These are phyloP conservation scores for Melieria crassipennis DNA, from an alignment of 2,888 invertebrate species.

Conservation along the genomic window DNA sequence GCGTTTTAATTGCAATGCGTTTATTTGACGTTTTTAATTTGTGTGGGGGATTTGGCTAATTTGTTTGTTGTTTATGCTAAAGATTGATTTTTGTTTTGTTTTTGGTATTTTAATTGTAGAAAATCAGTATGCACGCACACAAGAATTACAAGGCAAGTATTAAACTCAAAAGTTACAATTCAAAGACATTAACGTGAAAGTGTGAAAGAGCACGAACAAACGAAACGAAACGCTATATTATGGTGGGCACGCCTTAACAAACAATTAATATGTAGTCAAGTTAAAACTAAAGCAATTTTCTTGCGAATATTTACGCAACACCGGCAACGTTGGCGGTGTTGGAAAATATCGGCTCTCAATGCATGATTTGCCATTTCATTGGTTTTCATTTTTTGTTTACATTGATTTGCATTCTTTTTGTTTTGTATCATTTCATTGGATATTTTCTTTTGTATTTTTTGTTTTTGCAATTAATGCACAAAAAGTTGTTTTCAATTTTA, in stretches of 20 bases:
- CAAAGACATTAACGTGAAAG: not conserved
- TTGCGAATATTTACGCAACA: conserved; percentile 9
- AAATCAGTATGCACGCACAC: conserved; percentile 7
- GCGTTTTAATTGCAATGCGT: conserved; percentile 17
- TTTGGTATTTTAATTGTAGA: conserved; percentile 28
- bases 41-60: no score
- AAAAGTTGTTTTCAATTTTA: conserved; percentile 65
- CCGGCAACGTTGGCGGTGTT: not conserved
- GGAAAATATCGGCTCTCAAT: no score
- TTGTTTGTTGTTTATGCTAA: no score
- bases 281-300: not conserved
- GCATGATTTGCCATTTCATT: no score
- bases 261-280: not conserved
- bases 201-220: not conserved
- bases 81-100: conserved; percentile 37
- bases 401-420: conserved; percentile 28
- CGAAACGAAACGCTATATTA: not conserved
- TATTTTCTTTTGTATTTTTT: conserved; percentile 27
- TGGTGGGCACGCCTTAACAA: conserved; percentile 7
- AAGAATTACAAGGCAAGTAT: conserved; percentile 12
- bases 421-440: not conserved
- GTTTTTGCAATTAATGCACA: conserved; percentile 61
- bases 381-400: conserved; percentile 1
- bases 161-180: conserved; percentile 12
- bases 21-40: not conserved